Evolutionary conservation across 2,113 vertebrate genomes (phyloP), one percentile per base, ranked within the genome.

Genomic region (Nannobrachium achirus): DNA sequence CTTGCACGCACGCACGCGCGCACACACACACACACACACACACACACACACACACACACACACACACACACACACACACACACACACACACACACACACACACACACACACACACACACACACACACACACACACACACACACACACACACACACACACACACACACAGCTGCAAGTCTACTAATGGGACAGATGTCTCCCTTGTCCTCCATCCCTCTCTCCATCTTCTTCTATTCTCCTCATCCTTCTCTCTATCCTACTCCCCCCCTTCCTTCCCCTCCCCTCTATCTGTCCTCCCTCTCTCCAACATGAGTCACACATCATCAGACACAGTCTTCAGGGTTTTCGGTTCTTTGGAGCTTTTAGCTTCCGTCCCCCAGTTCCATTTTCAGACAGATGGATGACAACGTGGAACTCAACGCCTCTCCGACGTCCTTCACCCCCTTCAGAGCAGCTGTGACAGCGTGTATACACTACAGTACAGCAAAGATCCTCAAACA

Each of bases 181-280:
- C 39, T 46, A 55, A 71, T 48, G 40, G 55, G 66, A 75, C 53
- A 50, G 62, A 56, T 67, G 63, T 41, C 56, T 41, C 38, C 14
- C 11, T 52, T 16, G 4, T n/a, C 56, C 56, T 15, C 4, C 33
- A 10, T 40, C 33, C 33, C 33, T 39, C 14, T 48, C 13, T 13
- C n/a, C 13, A 14, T 40, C 20, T 41, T 25, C 7, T 7, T 15
- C 50, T 52, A 15, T 7, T 18, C 10, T 52, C 16, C 50, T 11
- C 50, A 15, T 52, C 15, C 15, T 10, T 52, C 16, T 16, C 6
- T 16, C 15, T 19, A 7, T 52, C 14, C n/a, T 52, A 33, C 25
- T 2, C 25, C 25, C 48, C 16, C 16, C 25, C 15, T 48, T 11
- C 33, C 42, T n/a, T n/a, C 40, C 25, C 33, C 41, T 69, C 64